phyloP scores from a whole-genome alignment of 1,140 invertebrate genomes.

The Argopecten irradians region DNA sequence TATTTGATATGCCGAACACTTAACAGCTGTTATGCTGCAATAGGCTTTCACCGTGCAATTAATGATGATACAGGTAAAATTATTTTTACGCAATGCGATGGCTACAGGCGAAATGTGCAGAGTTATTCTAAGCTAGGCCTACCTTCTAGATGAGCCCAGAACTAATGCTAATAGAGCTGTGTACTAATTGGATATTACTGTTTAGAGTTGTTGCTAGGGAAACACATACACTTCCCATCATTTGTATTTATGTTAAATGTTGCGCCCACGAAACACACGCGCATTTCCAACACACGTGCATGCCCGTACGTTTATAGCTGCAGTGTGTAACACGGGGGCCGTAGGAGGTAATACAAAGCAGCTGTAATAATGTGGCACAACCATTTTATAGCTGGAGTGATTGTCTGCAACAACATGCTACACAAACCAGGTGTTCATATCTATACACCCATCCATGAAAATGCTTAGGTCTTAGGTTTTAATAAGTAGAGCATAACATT shows the following conservation, averaged over 20 bases:
- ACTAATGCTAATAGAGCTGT: background rate
- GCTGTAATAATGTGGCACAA: background rate
- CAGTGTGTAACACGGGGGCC: background rate
- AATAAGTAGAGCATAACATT: too few species aligned
- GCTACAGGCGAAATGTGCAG: background rate
- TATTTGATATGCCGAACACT: background rate
- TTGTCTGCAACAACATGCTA: background rate
- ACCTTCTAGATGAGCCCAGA: background rate
- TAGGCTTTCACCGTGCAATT: background rate
- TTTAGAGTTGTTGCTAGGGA: constrained; percentile 16
- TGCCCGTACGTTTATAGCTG: background rate
- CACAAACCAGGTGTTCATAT: background rate
- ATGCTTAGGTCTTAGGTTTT: too few species aligned
- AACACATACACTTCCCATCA: background rate
- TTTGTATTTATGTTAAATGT: background rate
- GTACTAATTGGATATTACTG: background rate
- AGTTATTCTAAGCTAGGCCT: background rate
- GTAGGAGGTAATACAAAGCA: background rate
- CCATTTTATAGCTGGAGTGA: background rate
- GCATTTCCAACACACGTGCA: background rate
- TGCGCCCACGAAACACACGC: background rate
- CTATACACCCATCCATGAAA: background rate
- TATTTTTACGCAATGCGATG: background rate
- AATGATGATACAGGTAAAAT: background rate
- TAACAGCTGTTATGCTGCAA: background rate